Percentiles rank a stretch among this genome's conserved stretches.
Conservation (phyloP, 2,797 vertebrate genomes). For the Dromococcyx pavoninus region DNA sequence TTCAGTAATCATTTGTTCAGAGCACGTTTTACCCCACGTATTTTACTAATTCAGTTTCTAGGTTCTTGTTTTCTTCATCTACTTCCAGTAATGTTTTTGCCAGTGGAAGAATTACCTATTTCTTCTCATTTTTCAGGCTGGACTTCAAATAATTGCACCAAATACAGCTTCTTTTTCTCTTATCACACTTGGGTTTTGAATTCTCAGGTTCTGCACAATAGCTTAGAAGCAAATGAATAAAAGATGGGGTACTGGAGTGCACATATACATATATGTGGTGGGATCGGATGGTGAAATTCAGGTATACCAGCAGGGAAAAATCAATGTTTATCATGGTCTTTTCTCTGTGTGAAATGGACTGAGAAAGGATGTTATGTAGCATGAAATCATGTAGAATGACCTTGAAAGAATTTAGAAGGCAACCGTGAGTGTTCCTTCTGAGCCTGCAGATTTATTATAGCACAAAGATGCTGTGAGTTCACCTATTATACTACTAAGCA, state of each 20-base stretch:
- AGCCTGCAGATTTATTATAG: constrained; percentile 39
- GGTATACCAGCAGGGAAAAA: constrained; percentile 28
- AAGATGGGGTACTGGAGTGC: not conserved
- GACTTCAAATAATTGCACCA: not conserved
- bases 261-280: not conserved
- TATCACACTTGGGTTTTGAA: not conserved
- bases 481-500: constrained; percentile 57
- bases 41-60: not conserved
- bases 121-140: not conserved
- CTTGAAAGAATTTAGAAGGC: constrained; percentile 68
- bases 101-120: not conserved
- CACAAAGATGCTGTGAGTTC: constrained; percentile 42
- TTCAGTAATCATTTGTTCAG: not conserved
- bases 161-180: not conserved
- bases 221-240: not conserved
- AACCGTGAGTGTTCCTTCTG: constrained; percentile 55
- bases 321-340: constrained; percentile 59
- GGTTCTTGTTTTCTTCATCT: not conserved
- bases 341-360: constrained; percentile 68
- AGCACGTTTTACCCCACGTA: not conserved
- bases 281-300: not conserved
- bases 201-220: not conserved
- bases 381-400: constrained; percentile 71
- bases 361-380: constrained; percentile 62
- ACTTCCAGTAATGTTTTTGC: not conserved